These are phyloP conservation scores for Rutpela maculata DNA, from an alignment of 2,888 invertebrate genomes.

Conservation along the genomic window DNA sequence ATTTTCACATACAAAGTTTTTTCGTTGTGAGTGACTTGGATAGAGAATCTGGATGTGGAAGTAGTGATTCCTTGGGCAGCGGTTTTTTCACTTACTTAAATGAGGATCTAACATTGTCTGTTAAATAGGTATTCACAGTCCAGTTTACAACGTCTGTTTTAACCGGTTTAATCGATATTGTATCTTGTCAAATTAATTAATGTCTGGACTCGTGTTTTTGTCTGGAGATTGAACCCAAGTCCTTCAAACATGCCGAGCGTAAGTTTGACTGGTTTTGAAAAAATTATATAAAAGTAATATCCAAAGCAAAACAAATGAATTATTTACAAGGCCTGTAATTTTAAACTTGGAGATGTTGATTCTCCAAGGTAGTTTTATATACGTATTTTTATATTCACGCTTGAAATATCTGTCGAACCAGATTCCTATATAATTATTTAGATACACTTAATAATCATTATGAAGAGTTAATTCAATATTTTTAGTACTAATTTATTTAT, in stretches of 20 bases:
- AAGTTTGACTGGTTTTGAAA: background rate
- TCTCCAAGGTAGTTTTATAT: constrained; percentile 18
- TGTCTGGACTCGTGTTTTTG: background rate
- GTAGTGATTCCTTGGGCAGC: too few relatives aligned
- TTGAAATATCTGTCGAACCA: background rate
- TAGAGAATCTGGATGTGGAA: too few relatives aligned
- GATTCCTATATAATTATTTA: background rate
- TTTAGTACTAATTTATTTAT: background rate
- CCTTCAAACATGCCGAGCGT: constrained; percentile 5
- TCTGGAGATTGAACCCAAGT: constrained; percentile 8
- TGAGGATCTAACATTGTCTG: too few relatives aligned
- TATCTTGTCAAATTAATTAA: background rate
- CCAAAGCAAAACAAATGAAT: constrained; percentile 6
- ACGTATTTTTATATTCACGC: background rate
- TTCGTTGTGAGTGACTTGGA: too few relatives aligned
- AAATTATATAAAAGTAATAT: too few relatives aligned
- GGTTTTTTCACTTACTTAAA: too few relatives aligned
- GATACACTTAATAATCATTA: background rate
- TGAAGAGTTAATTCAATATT: background rate
- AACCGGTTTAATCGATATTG: too few relatives aligned
- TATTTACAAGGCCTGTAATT: constrained; percentile 6
- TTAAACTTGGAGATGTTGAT: constrained; percentile 21
- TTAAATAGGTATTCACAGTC: too few relatives aligned
- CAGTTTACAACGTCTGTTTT: too few relatives aligned
- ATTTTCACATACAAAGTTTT: too few relatives aligned